Base-by-base conservation (phyloP, 2,888 invertebrate genomes). In the Hemistola chrysoprasaria region DNA sequence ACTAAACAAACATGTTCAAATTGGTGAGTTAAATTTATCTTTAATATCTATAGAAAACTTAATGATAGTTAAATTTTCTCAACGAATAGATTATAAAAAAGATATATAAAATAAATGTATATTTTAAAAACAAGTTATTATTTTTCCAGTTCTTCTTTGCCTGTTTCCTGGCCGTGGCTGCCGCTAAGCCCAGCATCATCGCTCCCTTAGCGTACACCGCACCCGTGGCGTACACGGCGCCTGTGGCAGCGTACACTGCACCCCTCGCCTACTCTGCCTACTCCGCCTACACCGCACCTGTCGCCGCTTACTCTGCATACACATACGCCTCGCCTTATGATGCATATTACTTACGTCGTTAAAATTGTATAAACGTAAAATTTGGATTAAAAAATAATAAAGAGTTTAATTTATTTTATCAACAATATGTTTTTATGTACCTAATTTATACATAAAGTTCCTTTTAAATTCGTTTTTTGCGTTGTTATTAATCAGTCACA, bases 141-240 rank as follows among this genome's bases (percentile, higher is more conserved):
- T 47, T 41, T 59, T 78, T 64, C 6, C 66, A 91, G 91, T 67
- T 78, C 48, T 52, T 80, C 47, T 71, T 90, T 68, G 74, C 82
- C 30, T 90, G 88, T 58, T 67, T 91, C 58, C 54, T 91, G 72
- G 90, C 86, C 16, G 53, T 85, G 43, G 90, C 83, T 28, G 73
- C 78, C 23, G 88, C 90, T 36, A 81, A 83, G 56, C 87, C 89
- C 27, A 70, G 62, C 20, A 40, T 77, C 26, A 53, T 76, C 4
- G 74, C 78, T 1, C 71, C 73, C 2, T 35, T 69, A 10, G 71
- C 74, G 9, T 78, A 77, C 62, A 65, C 69, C 11, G 67, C 80
- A 6, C 70, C 77, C 8, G 57, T 64, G 6, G 65, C 68, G 20
- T 53, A 55, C 45, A 51, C 58, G 0, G 54, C 57, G 7, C 68